Base-by-base conservation (phyloP, 2,888 invertebrate genomes). In the Drosophila paramelanica region DNA sequence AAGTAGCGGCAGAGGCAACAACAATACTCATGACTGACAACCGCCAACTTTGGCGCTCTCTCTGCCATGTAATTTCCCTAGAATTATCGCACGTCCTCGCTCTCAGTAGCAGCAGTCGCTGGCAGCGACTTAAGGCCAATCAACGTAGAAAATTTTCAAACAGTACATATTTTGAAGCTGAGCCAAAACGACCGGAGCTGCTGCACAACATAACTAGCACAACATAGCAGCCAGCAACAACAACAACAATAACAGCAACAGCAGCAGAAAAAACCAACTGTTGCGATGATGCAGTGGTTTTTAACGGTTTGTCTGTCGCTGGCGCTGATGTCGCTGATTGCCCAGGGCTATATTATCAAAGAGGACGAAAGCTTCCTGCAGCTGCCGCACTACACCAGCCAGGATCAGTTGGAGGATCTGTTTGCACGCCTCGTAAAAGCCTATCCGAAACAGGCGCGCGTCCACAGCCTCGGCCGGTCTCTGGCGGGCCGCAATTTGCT, bases 401-500 rank as follows among this genome's bases (percentile, higher is more conserved):
- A 97, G 89, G 94, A 95, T 33, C 95, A 96, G 69, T 92, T 97
- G 45, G 94, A 95, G 42, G 93, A 94, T 72, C 91, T 96, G 55
- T 94, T 96, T 51, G 92, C 93, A 42, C 93, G 94, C 42, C 92
- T 97, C 33, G 94, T 94, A 76, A 90, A 93, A 41, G 93, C 93
- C 0, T 96, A 95, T 92, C 96, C 97, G 38, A 93, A 94, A 67
- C 92, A 96, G 53, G 96, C 95, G 0, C 95, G 94, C 79, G 93
- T 96, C 2, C 95, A 95, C 84, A 95, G 94, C 6, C 95, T 98
- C 50, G 99, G 99, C 0, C 95, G 96, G 89, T 97, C 98, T 0
- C 95, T 96, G 0, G 94, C 96, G 92, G 96, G 95, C 36, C 94
- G 97, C 13, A 95, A 97, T 72, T 92, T 99, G 62, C 94, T 97